Evolutionary conservation across 2,888 invertebrate genomes (phyloP).

Genomic region (Seladonia tumulorum): DNA sequence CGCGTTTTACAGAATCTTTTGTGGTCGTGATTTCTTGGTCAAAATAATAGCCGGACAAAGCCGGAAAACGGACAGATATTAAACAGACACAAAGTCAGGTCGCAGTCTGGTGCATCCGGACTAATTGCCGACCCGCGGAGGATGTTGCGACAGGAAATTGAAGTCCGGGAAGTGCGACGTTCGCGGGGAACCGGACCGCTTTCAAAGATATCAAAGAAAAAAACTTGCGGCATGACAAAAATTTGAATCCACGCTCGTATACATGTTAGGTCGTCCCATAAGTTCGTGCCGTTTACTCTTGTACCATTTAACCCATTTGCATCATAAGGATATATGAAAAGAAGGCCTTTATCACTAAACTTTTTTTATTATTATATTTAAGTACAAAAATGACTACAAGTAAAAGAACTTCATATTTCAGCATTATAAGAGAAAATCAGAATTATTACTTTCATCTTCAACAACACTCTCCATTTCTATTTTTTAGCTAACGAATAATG

Average conservation of each 20-base stretch:
- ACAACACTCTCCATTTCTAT: too few species aligned
- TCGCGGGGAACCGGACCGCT: neutral
- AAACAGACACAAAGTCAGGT: conserved; percentile 16
- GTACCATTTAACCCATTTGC: too few species aligned
- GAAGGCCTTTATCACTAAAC: too few species aligned
- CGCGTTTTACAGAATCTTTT: conserved; percentile 24
- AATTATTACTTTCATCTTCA: too few species aligned
- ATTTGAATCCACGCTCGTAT: neutral
- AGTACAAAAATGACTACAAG: too few species aligned
- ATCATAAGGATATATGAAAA: too few species aligned
- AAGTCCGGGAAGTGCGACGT: neutral
- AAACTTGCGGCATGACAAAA: neutral
- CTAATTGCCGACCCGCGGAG: conserved; percentile 22
- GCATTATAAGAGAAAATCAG: too few species aligned
- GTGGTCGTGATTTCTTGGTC: conserved; percentile 1
- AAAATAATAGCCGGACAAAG: conserved; percentile 23
- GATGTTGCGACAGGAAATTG: conserved; percentile 15
- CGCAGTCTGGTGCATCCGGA: neutral
- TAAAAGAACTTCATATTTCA: too few species aligned
- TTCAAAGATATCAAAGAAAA: neutral
- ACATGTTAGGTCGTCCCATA: too few species aligned
- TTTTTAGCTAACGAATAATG: too few species aligned
- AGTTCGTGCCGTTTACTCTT: too few species aligned
- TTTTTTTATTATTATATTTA: too few species aligned
- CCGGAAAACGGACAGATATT: conserved; percentile 30